Percentiles rank a stretch among this genome's conserved stretches.
Evolutionary conservation across 2,888 invertebrate species (phyloP).

Genomic region (Oeneis ivallda): DNA sequence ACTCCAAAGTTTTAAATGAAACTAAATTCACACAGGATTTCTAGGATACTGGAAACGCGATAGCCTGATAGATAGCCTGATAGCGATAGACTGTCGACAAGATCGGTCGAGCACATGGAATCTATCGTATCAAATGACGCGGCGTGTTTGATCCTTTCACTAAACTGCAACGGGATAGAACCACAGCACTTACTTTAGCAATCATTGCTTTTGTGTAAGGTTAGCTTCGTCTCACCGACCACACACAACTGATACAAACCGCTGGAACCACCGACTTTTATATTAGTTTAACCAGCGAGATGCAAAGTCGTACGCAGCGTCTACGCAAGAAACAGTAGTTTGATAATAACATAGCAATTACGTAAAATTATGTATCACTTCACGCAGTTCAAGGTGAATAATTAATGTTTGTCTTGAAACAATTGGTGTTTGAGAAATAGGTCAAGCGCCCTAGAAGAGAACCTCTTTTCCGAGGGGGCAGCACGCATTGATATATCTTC

Average conservation of each 20-base stretch:
- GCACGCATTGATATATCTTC: neutral
- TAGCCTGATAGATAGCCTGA: too few relatives aligned
- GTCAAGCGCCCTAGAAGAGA: constrained; percentile 20
- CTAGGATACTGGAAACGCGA: constrained; percentile 1
- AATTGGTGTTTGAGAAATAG: constrained; percentile 34
- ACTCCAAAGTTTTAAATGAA: neutral
- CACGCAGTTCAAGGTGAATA: constrained; percentile 71
- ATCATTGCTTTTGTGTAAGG: constrained; percentile 77
- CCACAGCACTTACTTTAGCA: constrained; percentile 74
- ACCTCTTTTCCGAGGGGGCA: constrained; percentile 1
- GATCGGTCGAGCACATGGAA: constrained; percentile 8
- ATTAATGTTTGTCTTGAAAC: constrained; percentile 47
- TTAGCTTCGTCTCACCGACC: constrained; percentile 76
- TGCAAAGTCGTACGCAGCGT: constrained; percentile 61
- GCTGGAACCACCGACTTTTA: constrained; percentile 69
- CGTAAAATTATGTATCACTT: constrained; percentile 70
- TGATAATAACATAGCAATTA: constrained; percentile 78
- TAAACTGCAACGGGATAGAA: constrained; percentile 44
- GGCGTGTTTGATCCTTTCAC: constrained; percentile 61
- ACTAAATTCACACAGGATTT: neutral
- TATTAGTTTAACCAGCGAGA: constrained; percentile 72
- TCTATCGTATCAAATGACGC: constrained; percentile 23
- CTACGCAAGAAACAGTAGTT: constrained; percentile 78
- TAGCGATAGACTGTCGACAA: constrained; percentile 26
- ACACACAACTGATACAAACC: constrained; percentile 77